phyloP scores from a whole-genome alignment of 2,888 invertebrate genomes.

The Phalera bucephala region DNA sequence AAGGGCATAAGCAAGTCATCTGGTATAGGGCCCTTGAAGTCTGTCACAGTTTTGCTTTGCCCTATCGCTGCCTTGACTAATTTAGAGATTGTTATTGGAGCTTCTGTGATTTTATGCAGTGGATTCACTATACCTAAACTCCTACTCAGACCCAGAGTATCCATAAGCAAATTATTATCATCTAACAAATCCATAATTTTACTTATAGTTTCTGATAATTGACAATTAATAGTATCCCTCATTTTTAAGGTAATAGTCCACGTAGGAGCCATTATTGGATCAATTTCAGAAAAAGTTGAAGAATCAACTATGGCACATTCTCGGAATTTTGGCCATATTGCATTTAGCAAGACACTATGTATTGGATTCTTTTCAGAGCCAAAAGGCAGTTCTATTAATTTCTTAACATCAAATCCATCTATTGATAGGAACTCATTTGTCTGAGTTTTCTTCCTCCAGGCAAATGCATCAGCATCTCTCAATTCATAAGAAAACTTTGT shows the following conservation, averaged over 20 bases:
- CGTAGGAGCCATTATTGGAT: constrained; percentile 89
- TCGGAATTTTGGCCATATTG: constrained; percentile 93
- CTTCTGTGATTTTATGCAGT: constrained; percentile 89
- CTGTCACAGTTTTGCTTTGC: constrained; percentile 79
- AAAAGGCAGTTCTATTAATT: constrained; percentile 87
- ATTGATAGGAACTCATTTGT: constrained; percentile 74
- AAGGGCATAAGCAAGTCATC: constrained; percentile 89
- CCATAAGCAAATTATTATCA: constrained; percentile 73
- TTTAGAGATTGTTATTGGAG: constrained; percentile 87
- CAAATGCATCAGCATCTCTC: constrained; percentile 83
- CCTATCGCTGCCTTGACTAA: constrained; percentile 79
- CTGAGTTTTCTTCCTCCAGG: constrained; percentile 83
- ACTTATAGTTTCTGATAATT: constrained; percentile 89
- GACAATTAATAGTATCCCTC: constrained; percentile 87
- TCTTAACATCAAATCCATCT: constrained; percentile 75
- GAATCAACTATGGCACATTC: constrained; percentile 95
- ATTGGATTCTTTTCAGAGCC: constrained; percentile 93
- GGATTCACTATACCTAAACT: constrained; percentile 82
- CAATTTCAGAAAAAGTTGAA: constrained; percentile 93
- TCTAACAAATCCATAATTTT: constrained; percentile 87
- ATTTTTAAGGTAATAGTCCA: constrained; percentile 89
- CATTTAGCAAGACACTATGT: constrained; percentile 88
- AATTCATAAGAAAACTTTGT: constrained; percentile 89
- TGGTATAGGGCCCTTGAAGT: constrained; percentile 88
- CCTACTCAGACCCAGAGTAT: constrained; percentile 70